Evolutionary conservation across 37 sponge, comb jelly and placozoan species (phyloP).

Genomic region (Eunapius fragilis): DNA sequence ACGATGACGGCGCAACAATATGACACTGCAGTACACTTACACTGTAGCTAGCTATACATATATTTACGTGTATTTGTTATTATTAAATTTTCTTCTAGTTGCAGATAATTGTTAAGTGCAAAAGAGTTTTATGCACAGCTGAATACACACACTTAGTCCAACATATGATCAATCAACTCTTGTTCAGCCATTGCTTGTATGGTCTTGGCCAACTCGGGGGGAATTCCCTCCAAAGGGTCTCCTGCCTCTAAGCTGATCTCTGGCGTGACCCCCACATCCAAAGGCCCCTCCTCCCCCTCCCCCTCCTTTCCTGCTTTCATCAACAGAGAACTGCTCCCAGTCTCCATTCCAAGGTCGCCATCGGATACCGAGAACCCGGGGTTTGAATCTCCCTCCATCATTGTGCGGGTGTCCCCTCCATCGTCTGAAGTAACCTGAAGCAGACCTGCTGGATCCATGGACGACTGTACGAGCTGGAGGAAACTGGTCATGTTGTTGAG

Average conservation of each 20-base stretch:
- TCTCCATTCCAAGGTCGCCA: neutral
- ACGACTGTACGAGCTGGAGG: conserved; percentile 24
- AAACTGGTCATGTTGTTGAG: conserved; percentile 26
- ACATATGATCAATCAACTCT: conserved; percentile 3
- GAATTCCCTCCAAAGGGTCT: conserved; percentile 47
- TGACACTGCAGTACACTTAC: neutral
- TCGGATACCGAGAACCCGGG: neutral
- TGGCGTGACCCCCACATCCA: neutral
- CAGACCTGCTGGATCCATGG: neutral
- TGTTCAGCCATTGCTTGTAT: conserved; percentile 35
- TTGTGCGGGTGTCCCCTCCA: neutral
- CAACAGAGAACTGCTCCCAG: neutral
- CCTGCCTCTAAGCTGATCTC: conserved; percentile 11
- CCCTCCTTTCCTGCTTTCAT: too few species aligned
- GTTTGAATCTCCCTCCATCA: neutral
- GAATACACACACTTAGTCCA: neutral
- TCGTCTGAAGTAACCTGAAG: neutral
- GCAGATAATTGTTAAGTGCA: too few species aligned
- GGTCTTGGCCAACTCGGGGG: conserved; percentile 47
- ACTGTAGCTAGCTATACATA: neutral
- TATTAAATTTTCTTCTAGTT: too few species aligned
- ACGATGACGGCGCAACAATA: neutral
- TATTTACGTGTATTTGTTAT: neutral
- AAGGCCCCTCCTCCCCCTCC: neutral
- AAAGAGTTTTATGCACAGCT: neutral